Evolutionary conservation across 2,888 invertebrate genomes (phyloP).

Genomic region (Hirtodrosophila histrioides): DNA sequence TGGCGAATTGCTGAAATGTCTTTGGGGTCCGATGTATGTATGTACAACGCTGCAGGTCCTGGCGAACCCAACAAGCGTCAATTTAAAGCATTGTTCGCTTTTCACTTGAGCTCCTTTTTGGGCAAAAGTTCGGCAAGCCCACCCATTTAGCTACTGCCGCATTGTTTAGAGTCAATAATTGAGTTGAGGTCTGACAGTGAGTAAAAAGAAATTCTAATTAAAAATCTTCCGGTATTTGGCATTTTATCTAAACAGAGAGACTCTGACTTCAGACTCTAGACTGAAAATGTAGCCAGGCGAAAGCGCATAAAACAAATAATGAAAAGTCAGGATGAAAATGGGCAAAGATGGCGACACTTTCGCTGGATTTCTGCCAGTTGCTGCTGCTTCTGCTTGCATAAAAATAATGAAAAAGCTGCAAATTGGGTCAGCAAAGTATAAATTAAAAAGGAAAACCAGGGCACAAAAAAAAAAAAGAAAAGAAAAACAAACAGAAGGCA

Average conservation of each 20-base stretch:
- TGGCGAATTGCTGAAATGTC: slow-evolving; percentile 49
- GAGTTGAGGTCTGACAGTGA: slow-evolving; percentile 24
- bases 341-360: slow-evolving; percentile 58
- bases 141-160: slow-evolving; percentile 18
- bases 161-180: slow-evolving; percentile 67
- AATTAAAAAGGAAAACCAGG: slow-evolving; percentile 41
- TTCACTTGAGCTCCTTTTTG: slow-evolving; percentile 47
- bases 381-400: slow-evolving; percentile 37
- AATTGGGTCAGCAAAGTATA: slow-evolving; percentile 63
- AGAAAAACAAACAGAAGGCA: slow-evolving; percentile 18
- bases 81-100: slow-evolving; percentile 42
- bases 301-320: slow-evolving; percentile 22
- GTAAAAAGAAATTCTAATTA: slow-evolving; percentile 61
- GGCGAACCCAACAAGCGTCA: slow-evolving; percentile 12
- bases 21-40: slow-evolving; percentile 17
- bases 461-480: not conserved
- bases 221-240: slow-evolving; percentile 75
- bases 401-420: slow-evolving; percentile 63
- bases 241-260: slow-evolving; percentile 71
- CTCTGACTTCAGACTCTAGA: slow-evolving; percentile 7
- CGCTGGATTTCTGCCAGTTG: slow-evolving; percentile 39
- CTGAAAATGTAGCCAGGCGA: slow-evolving; percentile 20
- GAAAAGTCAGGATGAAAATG: slow-evolving; percentile 20
- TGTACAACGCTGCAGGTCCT: not conserved
- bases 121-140: slow-evolving; percentile 13